Base-by-base conservation (phyloP, 1,140 invertebrate species). In the Anthonomus grandis region DNA sequence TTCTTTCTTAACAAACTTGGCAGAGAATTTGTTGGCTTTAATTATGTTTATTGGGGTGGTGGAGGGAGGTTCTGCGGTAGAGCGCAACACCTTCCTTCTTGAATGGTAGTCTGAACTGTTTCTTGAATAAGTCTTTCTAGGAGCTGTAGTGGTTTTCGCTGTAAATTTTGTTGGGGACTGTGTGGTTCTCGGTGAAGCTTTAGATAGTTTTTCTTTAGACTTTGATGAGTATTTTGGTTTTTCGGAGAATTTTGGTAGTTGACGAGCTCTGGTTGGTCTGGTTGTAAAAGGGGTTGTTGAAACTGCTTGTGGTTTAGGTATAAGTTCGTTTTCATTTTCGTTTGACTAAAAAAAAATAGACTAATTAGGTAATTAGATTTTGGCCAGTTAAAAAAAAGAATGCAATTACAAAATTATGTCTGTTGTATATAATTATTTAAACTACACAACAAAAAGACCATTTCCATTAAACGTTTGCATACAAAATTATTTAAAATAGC, bases 241-340 rank as follows among this genome's bases (percentile, higher is more conserved):
- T 45, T 44, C 22, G 9, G 52, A 57, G 15, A 21, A 27, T 25
- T 55, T 55, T 8, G 34, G 48, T 4, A 15, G 17, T 6, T 17
- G 17, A n/a, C 53, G 31, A 9, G 48, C 15, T 42, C 53, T 48
- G 10, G 46, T 54, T 21, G 57, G 45, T 8, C 37, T 37, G 12
- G 24, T 18, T 31, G 67, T 60, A 4, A 60, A 49, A 15, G 50
- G 22, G 10, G 62, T 42, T 2, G 53, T 56, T n/a, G 21, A 15
- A 27, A 18, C 24, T 46, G 12, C 13, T 1, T 3, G 45, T 25
- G 54, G 15, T 51, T 60, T 63, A n/a, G 69, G 62, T 15, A 53
- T 58, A 17, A 69, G 37, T 50, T 71, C 66, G 38, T 71, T 69
- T 13, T 69, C 67, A 19, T 46, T 62, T 13, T 67, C 66, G 49